These are phyloP conservation scores for Ferrisia virgata DNA, from an alignment of 2,888 invertebrate species.

Conservation along the genomic window DNA sequence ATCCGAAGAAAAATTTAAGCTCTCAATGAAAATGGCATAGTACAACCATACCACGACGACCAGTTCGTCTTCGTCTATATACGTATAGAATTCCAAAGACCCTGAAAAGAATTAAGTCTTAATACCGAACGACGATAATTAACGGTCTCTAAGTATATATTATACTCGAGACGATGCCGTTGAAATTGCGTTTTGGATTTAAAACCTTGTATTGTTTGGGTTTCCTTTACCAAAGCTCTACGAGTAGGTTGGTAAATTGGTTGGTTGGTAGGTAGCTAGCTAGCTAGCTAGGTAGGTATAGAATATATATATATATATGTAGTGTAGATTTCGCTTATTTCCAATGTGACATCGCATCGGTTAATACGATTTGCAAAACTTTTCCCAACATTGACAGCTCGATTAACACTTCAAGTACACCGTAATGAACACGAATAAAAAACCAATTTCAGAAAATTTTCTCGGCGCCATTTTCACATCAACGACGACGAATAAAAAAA, in stretches of 20 bases:
- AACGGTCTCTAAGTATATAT: background rate
- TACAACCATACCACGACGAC: background rate
- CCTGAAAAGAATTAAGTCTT: background rate
- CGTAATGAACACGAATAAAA: background rate
- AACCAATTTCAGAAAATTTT: background rate
- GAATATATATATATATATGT: too few relatives aligned
- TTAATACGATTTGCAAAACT: background rate
- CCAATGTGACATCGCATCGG: background rate
- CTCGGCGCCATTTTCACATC: background rate
- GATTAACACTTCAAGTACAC: background rate
- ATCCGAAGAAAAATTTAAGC: background rate
- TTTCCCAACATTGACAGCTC: background rate
- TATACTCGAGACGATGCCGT: background rate
- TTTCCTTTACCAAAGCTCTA: too few relatives aligned
- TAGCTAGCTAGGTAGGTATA: too few relatives aligned
- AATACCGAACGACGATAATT: background rate
- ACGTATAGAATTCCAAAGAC: background rate
- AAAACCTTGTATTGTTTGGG: background rate
- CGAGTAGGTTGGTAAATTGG: too few relatives aligned
- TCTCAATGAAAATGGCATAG: background rate
- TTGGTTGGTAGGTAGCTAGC: too few relatives aligned
- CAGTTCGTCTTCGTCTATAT: background rate
- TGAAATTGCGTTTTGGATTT: background rate
- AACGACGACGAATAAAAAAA: background rate
- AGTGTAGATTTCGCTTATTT: background rate